Evolutionary conservation across 2,797 vertebrate genomes (phyloP).

Genomic region (Falco naumanni): DNA sequence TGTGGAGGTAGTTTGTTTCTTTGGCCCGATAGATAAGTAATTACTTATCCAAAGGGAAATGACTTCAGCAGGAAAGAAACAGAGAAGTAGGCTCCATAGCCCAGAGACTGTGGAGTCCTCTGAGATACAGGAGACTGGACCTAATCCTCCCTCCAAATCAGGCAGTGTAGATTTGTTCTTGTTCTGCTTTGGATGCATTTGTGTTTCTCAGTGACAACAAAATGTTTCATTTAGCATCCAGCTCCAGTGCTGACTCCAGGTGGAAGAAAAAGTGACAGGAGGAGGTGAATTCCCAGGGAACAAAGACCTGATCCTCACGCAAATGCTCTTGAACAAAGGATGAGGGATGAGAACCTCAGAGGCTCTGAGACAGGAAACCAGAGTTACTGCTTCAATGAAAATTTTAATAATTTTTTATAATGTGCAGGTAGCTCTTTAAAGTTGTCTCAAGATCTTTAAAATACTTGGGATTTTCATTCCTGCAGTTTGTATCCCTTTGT

Average conservation of each 20-base stretch:
- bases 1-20: constrained; percentile 37
- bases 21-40: constrained; percentile 30
- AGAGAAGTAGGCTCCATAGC: neutral
- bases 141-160: constrained; percentile 31
- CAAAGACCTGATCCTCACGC: neutral
- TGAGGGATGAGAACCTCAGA: neutral
- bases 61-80: constrained; percentile 16
- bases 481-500: neutral
- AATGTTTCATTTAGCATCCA: constrained; percentile 20
- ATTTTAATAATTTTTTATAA: neutral
- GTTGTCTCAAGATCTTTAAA: constrained; percentile 23
- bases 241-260: neutral
- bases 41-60: constrained; percentile 50
- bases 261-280: neutral
- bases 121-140: neutral
- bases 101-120: constrained; percentile 12
- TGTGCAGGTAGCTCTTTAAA: neutral
- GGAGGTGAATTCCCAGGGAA: neutral
- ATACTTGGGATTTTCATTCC: constrained; percentile 23
- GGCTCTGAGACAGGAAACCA: neutral
- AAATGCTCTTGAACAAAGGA: neutral
- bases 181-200: neutral
- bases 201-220: constrained; percentile 9
- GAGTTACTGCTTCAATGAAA: constrained; percentile 25
- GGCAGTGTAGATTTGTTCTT: neutral